Conservation (phyloP, 2,113 vertebrate genomes). For the Emydocephalus ijimae region DNA sequence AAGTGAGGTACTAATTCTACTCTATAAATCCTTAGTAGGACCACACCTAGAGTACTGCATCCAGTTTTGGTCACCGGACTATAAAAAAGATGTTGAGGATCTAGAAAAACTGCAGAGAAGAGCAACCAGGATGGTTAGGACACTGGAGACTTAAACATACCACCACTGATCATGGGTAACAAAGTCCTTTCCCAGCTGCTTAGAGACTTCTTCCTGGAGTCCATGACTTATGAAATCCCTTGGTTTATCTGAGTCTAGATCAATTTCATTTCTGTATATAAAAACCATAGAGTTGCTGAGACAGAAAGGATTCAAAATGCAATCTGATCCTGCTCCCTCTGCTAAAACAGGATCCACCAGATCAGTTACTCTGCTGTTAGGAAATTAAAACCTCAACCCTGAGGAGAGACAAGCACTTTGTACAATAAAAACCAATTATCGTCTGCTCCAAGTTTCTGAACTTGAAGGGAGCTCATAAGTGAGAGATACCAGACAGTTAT, state of each 20-base stretch:
- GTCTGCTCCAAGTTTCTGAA: neutral
- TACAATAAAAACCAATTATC: constrained; percentile 2
- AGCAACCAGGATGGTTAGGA: too few relatives aligned
- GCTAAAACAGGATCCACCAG: constrained; percentile 12
- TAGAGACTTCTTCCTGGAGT: neutral
- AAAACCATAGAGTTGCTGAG: constrained; percentile 1
- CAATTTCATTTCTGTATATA: neutral
- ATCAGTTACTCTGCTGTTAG: neutral
- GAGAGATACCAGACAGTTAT: constrained; percentile 10
- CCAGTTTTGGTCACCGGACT: too few relatives aligned
- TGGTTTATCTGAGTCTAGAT: constrained; percentile 4
- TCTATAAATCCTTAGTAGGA: too few relatives aligned
- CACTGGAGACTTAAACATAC: too few relatives aligned
- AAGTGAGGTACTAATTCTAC: too few relatives aligned
- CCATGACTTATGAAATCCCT: neutral
- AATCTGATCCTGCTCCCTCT: neutral
- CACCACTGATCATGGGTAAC: neutral
- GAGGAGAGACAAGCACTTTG: constrained; percentile 11
- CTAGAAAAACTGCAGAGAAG: too few relatives aligned
- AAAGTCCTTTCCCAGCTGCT: neutral
- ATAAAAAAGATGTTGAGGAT: too few relatives aligned
- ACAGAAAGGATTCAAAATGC: neutral
- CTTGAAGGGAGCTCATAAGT: neutral
- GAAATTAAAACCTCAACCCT: constrained; percentile 25
- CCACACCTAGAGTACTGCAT: too few relatives aligned